Percentiles rank a stretch among this genome's conserved stretches.
These are phyloP conservation scores for Stramonita haemastoma DNA, from an alignment of 2,888 invertebrate species.

Conservation along the genomic window DNA sequence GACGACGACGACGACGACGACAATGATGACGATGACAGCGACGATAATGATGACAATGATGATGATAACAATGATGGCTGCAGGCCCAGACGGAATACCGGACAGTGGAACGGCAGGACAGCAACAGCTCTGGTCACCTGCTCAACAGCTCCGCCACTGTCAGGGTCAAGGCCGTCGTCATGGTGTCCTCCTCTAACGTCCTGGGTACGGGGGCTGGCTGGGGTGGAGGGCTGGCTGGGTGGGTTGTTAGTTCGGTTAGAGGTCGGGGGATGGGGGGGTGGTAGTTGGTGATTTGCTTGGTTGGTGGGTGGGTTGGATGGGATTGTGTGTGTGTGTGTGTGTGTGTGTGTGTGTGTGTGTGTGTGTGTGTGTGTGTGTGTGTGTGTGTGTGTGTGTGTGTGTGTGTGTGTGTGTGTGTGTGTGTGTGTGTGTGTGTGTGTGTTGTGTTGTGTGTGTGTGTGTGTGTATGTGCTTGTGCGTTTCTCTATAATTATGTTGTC, in stretches of 20 bases:
- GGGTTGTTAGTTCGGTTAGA: background rate
- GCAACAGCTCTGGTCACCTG: slow-evolving; percentile 39
- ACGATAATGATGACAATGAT: background rate
- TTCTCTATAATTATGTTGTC: background rate
- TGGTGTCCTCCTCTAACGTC: slow-evolving; percentile 54
- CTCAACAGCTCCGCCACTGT: slow-evolving; percentile 40
- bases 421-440: too few relatives aligned
- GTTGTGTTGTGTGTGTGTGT: too few relatives aligned
- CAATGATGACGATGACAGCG: background rate
- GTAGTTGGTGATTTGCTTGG: too few relatives aligned
- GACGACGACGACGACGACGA: too few relatives aligned
- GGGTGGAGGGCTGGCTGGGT: background rate
- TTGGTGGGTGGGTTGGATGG: too few relatives aligned
- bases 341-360: too few relatives aligned
- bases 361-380: too few relatives aligned
- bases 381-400: too few relatives aligned
- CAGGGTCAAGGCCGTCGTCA: slow-evolving; percentile 52
- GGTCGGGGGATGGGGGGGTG: too few relatives aligned
- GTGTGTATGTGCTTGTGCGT: too few relatives aligned
- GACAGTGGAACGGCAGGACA: slow-evolving; percentile 29
- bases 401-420: too few relatives aligned
- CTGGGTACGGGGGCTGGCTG: slow-evolving; percentile 46
- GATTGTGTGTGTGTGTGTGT: too few relatives aligned
- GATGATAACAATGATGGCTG: background rate
- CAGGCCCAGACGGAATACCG: slow-evolving; percentile 59